A percentile compares a stretch with the other conserved stretches of the same genome.
phyloP scores from a whole-genome alignment of 2,888 invertebrate genomes.

The Heteromyza rotundicornis region DNA sequence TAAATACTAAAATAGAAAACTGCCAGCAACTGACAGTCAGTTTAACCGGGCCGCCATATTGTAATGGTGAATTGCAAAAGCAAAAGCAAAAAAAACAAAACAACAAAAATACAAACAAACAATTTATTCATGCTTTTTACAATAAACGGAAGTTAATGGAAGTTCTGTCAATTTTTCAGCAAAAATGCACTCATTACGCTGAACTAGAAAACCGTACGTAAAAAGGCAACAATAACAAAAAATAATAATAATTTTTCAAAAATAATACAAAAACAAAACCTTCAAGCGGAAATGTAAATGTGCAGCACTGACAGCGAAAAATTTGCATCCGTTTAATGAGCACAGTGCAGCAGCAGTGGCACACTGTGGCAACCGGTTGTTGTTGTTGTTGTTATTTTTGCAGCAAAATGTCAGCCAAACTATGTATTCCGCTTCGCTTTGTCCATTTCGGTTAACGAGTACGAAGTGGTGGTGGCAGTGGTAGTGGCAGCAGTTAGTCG shows the following conservation, averaged over 20 bases:
- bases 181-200: not conserved
- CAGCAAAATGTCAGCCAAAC: not conserved
- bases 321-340: constrained; percentile 1
- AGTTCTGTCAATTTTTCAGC: constrained; percentile 1
- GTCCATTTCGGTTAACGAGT: too few relatives aligned
- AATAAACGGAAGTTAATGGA: not conserved
- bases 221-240: not conserved
- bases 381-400: too few relatives aligned
- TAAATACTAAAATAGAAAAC: too few relatives aligned
- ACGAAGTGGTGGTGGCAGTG: not conserved
- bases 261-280: not conserved
- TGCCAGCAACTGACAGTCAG: too few relatives aligned
- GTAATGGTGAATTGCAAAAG: not conserved
- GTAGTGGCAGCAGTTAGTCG: not conserved
- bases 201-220: not conserved
- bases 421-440: not conserved
- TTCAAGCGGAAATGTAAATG: not conserved
- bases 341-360: not conserved
- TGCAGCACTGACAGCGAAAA: constrained; percentile 1
- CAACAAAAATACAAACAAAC: not conserved
- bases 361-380: too few relatives aligned
- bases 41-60: not conserved
- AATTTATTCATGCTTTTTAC: not conserved
- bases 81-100: not conserved
- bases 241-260: not conserved